Percentiles rank a stretch among this genome's conserved stretches.
These are phyloP conservation scores for Macheiramphus alcinus DNA, from an alignment of 2,113 vertebrate species.

Conservation along the genomic window DNA sequence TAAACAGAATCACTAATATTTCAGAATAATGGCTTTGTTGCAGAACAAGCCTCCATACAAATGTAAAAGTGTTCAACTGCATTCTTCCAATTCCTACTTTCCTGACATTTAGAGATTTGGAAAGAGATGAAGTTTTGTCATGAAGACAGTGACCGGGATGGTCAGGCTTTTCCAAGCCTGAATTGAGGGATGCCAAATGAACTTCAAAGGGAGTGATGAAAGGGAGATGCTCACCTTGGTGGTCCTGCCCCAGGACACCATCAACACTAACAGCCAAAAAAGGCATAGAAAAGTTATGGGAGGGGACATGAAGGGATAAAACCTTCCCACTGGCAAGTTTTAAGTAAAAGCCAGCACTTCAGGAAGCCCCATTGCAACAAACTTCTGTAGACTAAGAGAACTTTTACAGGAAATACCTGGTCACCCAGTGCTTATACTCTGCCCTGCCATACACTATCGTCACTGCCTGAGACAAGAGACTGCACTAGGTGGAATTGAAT, in stretches of 20 bases:
- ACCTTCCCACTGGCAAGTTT: background rate
- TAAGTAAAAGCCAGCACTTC: background rate
- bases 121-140: background rate
- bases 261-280: background rate
- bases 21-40: background rate
- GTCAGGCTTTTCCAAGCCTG: background rate
- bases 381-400: background rate
- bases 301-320: background rate
- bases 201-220: background rate
- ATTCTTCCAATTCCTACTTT: background rate
- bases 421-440: background rate
- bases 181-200: background rate
- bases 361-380: background rate
- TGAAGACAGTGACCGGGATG: background rate
- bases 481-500: background rate
- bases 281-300: background rate
- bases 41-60: background rate
- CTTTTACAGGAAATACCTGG: background rate
- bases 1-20: background rate
- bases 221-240: background rate
- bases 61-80: background rate
- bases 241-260: background rate
- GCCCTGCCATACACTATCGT: background rate
- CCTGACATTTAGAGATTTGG: background rate
- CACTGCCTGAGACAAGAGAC: background rate